Conservation (phyloP, 2,797 vertebrate species). For the Margarornis squamiger region DNA sequence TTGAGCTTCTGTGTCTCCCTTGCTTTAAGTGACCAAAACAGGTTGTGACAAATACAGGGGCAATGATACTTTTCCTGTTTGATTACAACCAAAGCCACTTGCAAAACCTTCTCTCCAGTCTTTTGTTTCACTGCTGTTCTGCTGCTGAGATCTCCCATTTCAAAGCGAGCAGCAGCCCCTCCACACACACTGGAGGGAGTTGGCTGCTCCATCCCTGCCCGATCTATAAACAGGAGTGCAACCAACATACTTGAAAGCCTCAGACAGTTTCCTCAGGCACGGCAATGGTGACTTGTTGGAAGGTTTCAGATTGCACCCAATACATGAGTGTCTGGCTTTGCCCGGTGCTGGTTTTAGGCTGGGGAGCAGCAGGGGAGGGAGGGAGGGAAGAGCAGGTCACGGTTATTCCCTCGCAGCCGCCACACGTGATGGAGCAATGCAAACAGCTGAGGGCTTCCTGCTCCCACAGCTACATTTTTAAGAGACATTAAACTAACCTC, state of each 20-base stretch:
- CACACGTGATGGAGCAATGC: neutral
- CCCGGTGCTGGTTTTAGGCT: neutral
- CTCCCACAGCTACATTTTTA: neutral
- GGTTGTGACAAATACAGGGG: neutral
- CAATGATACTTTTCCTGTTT: neutral
- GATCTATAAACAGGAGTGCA: neutral
- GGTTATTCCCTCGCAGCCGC: neutral
- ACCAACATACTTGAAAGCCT: neutral
- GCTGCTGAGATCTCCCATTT: neutral
- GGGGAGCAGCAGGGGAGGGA: neutral
- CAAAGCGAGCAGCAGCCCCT: neutral
- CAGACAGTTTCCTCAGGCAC: constrained; percentile 8
- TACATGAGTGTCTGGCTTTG: neutral
- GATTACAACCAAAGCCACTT: neutral
- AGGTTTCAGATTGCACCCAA: neutral
- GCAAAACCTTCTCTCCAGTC: neutral
- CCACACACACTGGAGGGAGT: neutral
- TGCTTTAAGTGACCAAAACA: neutral
- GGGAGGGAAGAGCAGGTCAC: neutral
- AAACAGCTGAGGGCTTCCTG: neutral
- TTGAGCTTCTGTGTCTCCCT: neutral
- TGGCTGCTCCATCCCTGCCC: neutral
- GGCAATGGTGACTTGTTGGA: neutral
- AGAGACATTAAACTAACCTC: neutral
- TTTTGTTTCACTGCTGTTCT: neutral